Evolutionary conservation across 92 coral and sea anemone species (phyloP).

Genomic region (Pocillopora grandis): DNA sequence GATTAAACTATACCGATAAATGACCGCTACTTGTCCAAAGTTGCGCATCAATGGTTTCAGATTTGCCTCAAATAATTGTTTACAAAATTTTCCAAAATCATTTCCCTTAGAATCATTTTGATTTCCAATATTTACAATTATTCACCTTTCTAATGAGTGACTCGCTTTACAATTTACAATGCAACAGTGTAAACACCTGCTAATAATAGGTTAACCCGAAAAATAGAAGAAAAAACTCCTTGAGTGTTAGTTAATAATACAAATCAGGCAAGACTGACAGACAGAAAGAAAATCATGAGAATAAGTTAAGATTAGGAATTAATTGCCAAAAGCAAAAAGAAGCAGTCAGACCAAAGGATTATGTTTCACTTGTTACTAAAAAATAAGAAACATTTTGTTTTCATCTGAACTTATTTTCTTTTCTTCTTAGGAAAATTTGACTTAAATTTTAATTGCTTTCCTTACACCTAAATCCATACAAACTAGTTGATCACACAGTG

Average conservation of each 20-base stretch:
- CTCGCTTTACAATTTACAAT: background rate
- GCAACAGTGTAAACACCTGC: background rate
- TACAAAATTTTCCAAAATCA: background rate
- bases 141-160: background rate
- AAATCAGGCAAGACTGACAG: background rate
- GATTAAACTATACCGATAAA: background rate
- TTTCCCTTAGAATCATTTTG: background rate
- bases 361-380: background rate
- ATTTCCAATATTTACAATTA: background rate
- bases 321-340: background rate
- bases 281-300: background rate
- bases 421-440: too few relatives aligned
- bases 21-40: background rate
- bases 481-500: too few relatives aligned
- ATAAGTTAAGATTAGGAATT: background rate
- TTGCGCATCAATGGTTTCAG: background rate
- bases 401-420: background rate
- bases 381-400: background rate
- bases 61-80: background rate
- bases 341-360: background rate
- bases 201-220: background rate
- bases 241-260: background rate
- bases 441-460: too few relatives aligned
- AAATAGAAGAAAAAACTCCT: background rate
- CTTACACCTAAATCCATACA: too few relatives aligned